A percentile compares a stretch with the other conserved stretches of the same genome.
phyloP scores from a whole-genome alignment of 2,113 vertebrate genomes.

The Gyps fulvus region DNA sequence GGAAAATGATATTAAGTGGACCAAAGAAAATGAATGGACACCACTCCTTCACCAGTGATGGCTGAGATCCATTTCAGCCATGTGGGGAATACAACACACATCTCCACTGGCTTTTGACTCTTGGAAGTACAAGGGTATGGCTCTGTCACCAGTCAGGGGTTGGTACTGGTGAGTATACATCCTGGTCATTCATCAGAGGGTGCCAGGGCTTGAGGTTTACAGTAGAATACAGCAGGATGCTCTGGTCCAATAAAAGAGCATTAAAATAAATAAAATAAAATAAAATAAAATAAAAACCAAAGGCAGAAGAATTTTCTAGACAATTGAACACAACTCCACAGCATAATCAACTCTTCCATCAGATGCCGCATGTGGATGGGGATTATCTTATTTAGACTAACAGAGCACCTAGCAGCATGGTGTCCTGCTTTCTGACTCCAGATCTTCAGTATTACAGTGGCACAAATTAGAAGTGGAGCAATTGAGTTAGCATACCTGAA shows the following conservation, averaged over 20 bases:
- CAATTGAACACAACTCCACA: neutral
- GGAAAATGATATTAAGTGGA: neutral
- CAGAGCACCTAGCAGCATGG: neutral
- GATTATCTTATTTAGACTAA: neutral
- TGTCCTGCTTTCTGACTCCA: neutral
- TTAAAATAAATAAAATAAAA: neutral
- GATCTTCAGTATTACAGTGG: neutral
- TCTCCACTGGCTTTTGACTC: neutral
- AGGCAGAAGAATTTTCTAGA: neutral
- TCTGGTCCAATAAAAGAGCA: neutral
- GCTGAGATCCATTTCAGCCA: neutral
- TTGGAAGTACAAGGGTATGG: neutral
- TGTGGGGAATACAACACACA: neutral
- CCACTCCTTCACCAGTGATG: neutral
- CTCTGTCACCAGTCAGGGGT: neutral
- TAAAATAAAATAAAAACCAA: neutral
- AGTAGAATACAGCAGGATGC: neutral
- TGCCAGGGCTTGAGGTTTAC: neutral
- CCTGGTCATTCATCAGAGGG: neutral
- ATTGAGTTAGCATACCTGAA: neutral
- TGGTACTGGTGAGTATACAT: neutral
- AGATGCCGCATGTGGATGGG: neutral
- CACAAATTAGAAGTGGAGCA: neutral
- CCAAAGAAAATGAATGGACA: neutral
- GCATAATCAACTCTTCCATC: neutral